These are phyloP conservation scores for Pterois miles DNA, from an alignment of 2,797 vertebrate species.

Conservation along the genomic window DNA sequence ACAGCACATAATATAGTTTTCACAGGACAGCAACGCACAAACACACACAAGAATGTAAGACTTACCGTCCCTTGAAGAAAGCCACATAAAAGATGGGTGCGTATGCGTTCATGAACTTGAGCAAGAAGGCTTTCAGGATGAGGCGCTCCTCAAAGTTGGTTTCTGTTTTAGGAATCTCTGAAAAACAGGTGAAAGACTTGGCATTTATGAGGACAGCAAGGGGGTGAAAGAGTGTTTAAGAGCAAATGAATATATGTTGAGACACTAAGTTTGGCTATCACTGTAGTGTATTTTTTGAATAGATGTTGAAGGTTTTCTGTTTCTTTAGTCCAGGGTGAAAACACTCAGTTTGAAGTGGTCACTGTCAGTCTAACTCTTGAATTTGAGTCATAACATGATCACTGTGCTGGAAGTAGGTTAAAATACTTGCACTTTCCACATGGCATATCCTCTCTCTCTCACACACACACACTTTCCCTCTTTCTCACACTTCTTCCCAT, in stretches of 20 bases:
- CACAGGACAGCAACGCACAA: not conserved
- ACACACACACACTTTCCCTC: not conserved
- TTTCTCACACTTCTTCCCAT: conserved; percentile 21
- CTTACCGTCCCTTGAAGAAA: conserved; percentile 98
- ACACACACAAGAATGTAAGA: not conserved
- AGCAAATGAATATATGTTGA: not conserved
- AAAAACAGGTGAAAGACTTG: conserved; percentile 8
- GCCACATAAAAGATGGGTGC: conserved; percentile 99
- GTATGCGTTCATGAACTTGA: conserved; percentile 99
- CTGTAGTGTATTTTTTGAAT: not conserved
- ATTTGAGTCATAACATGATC: conserved; percentile 24
- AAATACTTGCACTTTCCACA: conserved; percentile 40
- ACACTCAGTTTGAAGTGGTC: not conserved
- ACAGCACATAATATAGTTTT: too few species aligned
- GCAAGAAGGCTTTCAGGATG: conserved; percentile 94
- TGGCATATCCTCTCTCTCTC: not conserved
- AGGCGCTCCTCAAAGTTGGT: conserved; percentile 94
- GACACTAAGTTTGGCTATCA: not conserved
- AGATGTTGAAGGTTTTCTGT: not conserved
- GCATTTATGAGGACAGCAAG: not conserved
- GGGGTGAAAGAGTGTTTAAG: not conserved
- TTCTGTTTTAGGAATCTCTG: conserved; percentile 98
- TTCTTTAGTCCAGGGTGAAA: not conserved
- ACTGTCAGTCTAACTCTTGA: conserved; percentile 22
- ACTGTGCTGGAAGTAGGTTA: conserved; percentile 71